Percentiles rank a stretch among this genome's conserved stretches.
These are phyloP conservation scores for Danionella cerebrum DNA, from an alignment of 2,113 vertebrate species.

Conservation along the genomic window DNA sequence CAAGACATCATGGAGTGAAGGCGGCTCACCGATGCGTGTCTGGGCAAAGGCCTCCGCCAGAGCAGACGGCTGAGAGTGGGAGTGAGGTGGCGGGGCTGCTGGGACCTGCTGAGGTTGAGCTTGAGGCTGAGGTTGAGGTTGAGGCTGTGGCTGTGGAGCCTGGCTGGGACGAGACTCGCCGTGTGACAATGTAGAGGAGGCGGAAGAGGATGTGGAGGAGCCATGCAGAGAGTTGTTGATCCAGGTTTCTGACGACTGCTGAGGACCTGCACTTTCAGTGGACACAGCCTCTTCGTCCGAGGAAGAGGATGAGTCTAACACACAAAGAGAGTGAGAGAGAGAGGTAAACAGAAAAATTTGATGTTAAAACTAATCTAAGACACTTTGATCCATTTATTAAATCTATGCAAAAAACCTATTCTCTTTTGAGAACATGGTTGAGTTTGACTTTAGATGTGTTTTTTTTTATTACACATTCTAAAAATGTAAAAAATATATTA, in stretches of 20 bases:
- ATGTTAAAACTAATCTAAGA: too few species aligned
- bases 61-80: slow-evolving; percentile 63
- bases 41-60: slow-evolving; percentile 80
- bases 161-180: slow-evolving; percentile 72
- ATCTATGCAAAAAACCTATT: too few species aligned
- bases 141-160: slow-evolving; percentile 62
- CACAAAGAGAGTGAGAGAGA: neutral
- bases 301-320: slow-evolving; percentile 90
- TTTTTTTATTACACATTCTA: too few species aligned
- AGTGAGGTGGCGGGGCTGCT: slow-evolving; percentile 38
- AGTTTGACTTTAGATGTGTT: too few species aligned
- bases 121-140: slow-evolving; percentile 44
- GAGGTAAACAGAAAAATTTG: too few species aligned
- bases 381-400: too few species aligned
- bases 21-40: slow-evolving; percentile 80
- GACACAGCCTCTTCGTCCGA: slow-evolving; percentile 86
- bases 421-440: too few species aligned
- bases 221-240: slow-evolving; percentile 93
- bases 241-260: slow-evolving; percentile 88
- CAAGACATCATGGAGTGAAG: neutral
- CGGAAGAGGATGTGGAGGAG: slow-evolving; percentile 96
- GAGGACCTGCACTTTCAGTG: slow-evolving; percentile 52
- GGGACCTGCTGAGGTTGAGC: too few species aligned
- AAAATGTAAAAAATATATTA: too few species aligned
- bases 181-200: slow-evolving; percentile 94